These are phyloP conservation scores for Cyphomyrus plagiostoma DNA, from an alignment of 2,113 vertebrate genomes.

Conservation along the genomic window DNA sequence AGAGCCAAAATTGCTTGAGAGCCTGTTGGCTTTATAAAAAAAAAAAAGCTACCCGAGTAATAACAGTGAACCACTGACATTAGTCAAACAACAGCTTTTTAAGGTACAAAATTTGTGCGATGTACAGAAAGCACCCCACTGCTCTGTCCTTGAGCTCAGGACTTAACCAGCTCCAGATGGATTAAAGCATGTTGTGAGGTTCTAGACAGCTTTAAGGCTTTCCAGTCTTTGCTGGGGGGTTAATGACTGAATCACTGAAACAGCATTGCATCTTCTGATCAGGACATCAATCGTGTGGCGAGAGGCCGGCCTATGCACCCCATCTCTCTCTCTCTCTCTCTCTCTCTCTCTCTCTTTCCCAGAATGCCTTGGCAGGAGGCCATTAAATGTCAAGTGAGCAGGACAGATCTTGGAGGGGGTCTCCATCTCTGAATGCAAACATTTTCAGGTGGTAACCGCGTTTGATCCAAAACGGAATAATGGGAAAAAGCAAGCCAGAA, in stretches of 20 bases:
- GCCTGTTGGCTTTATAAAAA: neutral
- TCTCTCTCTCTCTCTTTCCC: neutral
- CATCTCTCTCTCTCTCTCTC: neutral
- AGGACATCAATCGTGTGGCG: neutral
- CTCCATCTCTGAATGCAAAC: neutral
- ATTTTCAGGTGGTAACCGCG: neutral
- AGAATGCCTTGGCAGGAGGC: neutral
- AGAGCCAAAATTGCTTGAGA: neutral
- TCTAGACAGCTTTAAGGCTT: neutral
- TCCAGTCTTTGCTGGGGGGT: neutral
- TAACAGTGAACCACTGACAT: neutral
- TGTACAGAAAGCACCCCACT: neutral
- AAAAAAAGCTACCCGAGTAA: neutral
- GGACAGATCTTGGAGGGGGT: neutral
- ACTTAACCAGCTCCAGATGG: neutral
- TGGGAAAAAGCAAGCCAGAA: neutral
- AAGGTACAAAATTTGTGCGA: neutral
- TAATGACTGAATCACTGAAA: neutral
- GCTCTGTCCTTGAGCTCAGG: neutral
- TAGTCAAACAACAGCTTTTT: neutral
- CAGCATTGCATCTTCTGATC: neutral
- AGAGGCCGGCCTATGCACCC: neutral
- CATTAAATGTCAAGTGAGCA: neutral
- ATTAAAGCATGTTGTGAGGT: neutral
- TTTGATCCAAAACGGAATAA: neutral